Evolutionary conservation across 2,888 invertebrate species (phyloP).

Genomic region (Aphidius colemani): DNA sequence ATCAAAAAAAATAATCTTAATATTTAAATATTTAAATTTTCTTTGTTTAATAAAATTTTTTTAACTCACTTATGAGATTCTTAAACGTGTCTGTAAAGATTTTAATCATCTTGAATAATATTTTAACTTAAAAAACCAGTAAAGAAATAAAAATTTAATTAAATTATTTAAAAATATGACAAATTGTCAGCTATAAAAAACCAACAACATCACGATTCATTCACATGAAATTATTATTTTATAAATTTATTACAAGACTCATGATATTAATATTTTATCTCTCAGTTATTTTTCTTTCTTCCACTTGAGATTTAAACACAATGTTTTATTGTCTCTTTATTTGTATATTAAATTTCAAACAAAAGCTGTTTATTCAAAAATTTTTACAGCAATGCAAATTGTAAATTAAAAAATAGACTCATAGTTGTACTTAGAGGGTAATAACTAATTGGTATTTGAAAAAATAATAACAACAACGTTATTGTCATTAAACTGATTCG

Average conservation of each 20-base stretch:
- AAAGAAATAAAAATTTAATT: conserved; percentile 4
- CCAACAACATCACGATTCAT: conserved; percentile 32
- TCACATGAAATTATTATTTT: conserved; percentile 22
- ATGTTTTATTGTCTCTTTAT: conserved; percentile 20
- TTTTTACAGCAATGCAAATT: no score
- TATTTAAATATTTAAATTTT: no score
- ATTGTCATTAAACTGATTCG: no score
- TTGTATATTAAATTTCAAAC: conserved; percentile 8
- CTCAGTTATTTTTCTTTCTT: conserved; percentile 17
- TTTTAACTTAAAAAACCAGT: neutral
- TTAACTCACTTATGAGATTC: conserved; percentile 54
- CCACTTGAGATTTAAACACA: conserved; percentile 17
- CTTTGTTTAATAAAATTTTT: no score
- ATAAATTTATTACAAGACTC: conserved; percentile 17
- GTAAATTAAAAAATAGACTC: no score
- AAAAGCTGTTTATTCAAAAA: neutral
- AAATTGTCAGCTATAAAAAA: conserved; percentile 36
- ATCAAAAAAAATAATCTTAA: no score
- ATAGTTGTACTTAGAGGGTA: no score
- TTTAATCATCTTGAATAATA: conserved; percentile 48
- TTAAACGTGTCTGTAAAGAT: conserved; percentile 54
- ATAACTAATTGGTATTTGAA: no score
- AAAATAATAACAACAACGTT: no score
- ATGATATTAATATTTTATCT: neutral
- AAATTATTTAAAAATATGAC: neutral